These are phyloP conservation scores for Hylaea fasciaria DNA, from an alignment of 2,888 invertebrate species.

Conservation along the genomic window DNA sequence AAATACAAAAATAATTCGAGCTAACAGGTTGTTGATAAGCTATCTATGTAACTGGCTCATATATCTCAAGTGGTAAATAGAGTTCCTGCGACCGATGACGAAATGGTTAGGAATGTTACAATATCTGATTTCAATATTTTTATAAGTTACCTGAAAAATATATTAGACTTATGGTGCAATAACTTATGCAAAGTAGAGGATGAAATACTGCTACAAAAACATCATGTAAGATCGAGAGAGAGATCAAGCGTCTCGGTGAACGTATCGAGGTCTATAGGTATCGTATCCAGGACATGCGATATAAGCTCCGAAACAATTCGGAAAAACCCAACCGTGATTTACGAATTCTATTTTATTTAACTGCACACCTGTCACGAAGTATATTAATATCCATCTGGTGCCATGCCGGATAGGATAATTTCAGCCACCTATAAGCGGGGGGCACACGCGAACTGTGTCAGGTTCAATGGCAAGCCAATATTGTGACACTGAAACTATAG, in stretches of 20 bases:
- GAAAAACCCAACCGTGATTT: constrained; percentile 1
- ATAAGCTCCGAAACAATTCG: background rate
- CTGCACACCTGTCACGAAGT: constrained; percentile 9
- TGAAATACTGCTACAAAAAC: too few species aligned
- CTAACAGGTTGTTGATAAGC: constrained; percentile 31
- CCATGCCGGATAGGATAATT: constrained; percentile 28
- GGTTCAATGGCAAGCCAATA: constrained; percentile 33
- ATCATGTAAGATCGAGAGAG: too few species aligned
- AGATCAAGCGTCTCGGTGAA: too few species aligned
- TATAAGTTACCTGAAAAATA: too few species aligned
- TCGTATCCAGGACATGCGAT: too few species aligned
- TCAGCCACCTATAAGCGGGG: constrained; percentile 14
- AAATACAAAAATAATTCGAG: too few species aligned
- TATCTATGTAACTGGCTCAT: constrained; percentile 34
- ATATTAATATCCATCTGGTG: constrained; percentile 32
- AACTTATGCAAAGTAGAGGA: too few species aligned
- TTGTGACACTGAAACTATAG: constrained; percentile 11
- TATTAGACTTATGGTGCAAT: too few species aligned
- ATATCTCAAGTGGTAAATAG: constrained; percentile 24
- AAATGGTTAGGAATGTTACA: too few species aligned
- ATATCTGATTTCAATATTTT: too few species aligned
- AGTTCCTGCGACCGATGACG: constrained; percentile 3
- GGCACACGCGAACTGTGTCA: constrained; percentile 27
- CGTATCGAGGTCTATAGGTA: too few species aligned
- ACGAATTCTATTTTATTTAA: constrained; percentile 15